Base-by-base conservation (phyloP, 2,888 invertebrate species). In the Eumerus sabulonum region DNA sequence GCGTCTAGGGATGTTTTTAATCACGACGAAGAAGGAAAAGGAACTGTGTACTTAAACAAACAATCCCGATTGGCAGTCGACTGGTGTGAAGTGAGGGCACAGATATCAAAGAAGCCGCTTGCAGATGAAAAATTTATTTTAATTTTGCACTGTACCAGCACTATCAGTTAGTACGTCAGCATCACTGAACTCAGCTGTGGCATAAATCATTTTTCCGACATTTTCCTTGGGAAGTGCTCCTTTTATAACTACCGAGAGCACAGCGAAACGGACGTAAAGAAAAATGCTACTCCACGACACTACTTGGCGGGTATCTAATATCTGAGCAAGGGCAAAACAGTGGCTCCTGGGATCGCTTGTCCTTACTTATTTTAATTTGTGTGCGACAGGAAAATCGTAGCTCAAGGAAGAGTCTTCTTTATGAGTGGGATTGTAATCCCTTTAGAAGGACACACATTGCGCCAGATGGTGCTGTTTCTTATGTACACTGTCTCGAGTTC, bases 71-170 rank as follows among this genome's bases (percentile, higher is more conserved):
- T 7, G 19, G 44, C 68, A 70, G 50, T 51, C 53, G 47, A 70
- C 70, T 67, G 40, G 57, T 44, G 38, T 45, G 40, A 45, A 60
- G 50, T 4, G 27, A 27, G 27, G 27, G 27, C 35, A 62, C 56
- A 77, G n/a, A n/a, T 51, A 62, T 77, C 72, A 77, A 77, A 77
- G 66, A 57, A 63, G 14, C 66, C 60, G 66, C 76, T 60, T 72
- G 72, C 72, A 77, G 72, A 77, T 77, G 72, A 67, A 77, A 77
- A 77, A 72, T 67, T 77, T 77, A 77, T 77, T 77, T 77, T 77
- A 72, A 77, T 77, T 77, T 71, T 53, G 60, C 70, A 53, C 60
- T 60, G 53, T 70, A 60, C 60, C 60, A 53, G 60, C 38, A 53
- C 45, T n/a, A n/a, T n/a, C n/a, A n/a, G n/a, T n/a, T n/a, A n/a